Conservation (phyloP, 2,888 invertebrate genomes). For the Drosophila falleni region DNA sequence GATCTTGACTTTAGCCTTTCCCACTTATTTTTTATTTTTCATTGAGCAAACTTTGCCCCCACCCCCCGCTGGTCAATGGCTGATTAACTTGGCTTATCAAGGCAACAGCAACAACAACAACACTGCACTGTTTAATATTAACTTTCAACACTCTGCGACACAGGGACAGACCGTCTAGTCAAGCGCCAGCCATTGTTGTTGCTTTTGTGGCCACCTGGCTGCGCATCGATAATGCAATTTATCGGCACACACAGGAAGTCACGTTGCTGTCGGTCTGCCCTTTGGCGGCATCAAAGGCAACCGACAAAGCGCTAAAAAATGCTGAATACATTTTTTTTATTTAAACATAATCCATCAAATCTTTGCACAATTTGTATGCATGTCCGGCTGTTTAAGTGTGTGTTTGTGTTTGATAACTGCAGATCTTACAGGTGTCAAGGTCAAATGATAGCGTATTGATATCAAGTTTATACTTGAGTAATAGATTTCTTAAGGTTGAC, state of each 20-base stretch:
- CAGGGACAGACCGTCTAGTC: conserved; percentile 60
- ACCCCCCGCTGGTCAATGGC: conserved; percentile 48
- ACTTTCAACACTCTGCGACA: conserved; percentile 46
- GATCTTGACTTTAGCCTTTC: too few relatives aligned
- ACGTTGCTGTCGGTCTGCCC: conserved; percentile 67
- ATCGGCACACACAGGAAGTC: conserved; percentile 72
- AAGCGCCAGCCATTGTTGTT: conserved; percentile 60
- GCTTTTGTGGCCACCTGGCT: conserved; percentile 54
- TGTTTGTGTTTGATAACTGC: conserved; percentile 3
- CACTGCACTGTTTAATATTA: conserved; percentile 48
- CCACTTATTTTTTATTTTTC: conserved; percentile 68
- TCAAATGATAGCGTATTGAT: conserved; percentile 26
- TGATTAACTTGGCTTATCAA: conserved; percentile 63
- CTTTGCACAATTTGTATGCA: conserved; percentile 16
- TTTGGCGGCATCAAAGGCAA: conserved; percentile 64
- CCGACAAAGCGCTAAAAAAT: conserved; percentile 52
- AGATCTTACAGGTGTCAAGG: conserved; percentile 59
- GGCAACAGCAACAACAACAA: conserved; percentile 38
- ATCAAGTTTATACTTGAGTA: not conserved
- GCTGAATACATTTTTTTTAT: conserved; percentile 42
- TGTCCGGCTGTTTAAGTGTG: conserved; percentile 2
- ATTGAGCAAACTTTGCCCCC: conserved; percentile 55
- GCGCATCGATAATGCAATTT: conserved; percentile 69
- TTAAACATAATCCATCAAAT: conserved; percentile 38
- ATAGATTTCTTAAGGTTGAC: not conserved